Base-by-base conservation (phyloP, 2,888 invertebrate genomes). In the Apamea anceps region DNA sequence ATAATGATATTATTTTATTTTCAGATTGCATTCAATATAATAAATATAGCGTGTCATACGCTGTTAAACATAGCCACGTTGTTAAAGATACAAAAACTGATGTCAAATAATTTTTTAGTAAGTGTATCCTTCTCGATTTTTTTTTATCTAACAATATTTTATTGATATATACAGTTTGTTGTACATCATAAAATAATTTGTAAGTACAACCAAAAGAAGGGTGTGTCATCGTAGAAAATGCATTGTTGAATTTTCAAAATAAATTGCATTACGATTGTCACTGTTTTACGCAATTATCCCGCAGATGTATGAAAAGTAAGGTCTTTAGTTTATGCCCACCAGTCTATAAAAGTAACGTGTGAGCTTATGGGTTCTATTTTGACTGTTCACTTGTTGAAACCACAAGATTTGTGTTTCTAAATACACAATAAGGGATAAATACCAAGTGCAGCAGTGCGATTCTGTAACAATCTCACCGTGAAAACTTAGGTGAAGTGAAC, bases 1-100 rank as follows among this genome's bases (percentile, higher is more conserved):
- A 1, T 37, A 60, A 37, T 12, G 0, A 12, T 13, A 0, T 45
- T 6, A 42, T 28, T 48, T 32, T 10, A 70, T 62, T 84, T 84
- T 54, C 60, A 82, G 85, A 71, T 82, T 54, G 51, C 57, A 12
- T 74, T 62, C 45, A 28, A 25, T 13, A 28, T 60, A 54, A 25
- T 73, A 45, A 28, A 21, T 13, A 37, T 60, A 71, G 65, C 45
- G 1, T 54, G 21, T 45, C 21, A 66, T 45, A 65, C 70, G 21
- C 45, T 82, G 7, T 6, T 73, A n/a, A 13, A 32, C 25, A n/a
- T 82, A 54, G 79, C 79, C 15, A 37, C 10, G 2, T 0, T 82
- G 18, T 32, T 82, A 15, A 42, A 37, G 28, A 6, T 82, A 15
- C 25, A 42, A 62, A 0, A 5, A 12, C 0, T 12, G 4, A 1